Evolutionary conservation across 2,888 invertebrate genomes (phyloP).

Genomic region (Scaptomyza flava): DNA sequence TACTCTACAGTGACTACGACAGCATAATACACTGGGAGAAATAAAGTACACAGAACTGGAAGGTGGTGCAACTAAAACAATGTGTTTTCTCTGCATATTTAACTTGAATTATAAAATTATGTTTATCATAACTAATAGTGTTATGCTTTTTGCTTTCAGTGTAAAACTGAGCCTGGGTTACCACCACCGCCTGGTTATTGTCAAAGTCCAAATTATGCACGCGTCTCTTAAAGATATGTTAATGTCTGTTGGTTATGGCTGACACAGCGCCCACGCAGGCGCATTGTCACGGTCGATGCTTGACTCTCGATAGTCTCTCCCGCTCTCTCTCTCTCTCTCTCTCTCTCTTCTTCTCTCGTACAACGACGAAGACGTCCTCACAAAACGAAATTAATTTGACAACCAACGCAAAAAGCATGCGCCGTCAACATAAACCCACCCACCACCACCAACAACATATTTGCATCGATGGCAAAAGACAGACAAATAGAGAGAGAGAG

Average conservation of each 20-base stretch:
- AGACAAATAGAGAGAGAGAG: conserved; percentile 33
- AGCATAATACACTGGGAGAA: background rate
- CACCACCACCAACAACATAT: conserved; percentile 6
- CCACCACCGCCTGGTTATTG: conserved; percentile 43
- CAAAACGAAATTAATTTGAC: conserved; percentile 77
- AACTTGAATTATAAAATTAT: no score
- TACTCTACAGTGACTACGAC: background rate
- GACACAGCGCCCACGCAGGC: conserved; percentile 73
- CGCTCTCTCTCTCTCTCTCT: background rate
- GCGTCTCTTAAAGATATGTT: conserved; percentile 70
- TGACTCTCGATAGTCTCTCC: background rate
- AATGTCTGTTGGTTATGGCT: conserved; percentile 63
- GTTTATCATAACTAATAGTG: no score
- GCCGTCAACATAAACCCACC: conserved; percentile 59
- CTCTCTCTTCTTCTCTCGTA: background rate
- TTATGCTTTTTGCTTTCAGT: background rate
- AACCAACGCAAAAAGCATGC: conserved; percentile 78
- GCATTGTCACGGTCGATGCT: conserved; percentile 61
- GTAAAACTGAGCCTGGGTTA: background rate
- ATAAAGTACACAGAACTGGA: no score
- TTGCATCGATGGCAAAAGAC: conserved; percentile 27
- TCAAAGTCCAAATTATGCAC: conserved; percentile 77
- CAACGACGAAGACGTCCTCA: conserved; percentile 60
- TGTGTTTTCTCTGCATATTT: no score
- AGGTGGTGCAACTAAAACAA: no score